Percentiles rank a stretch among this genome's conserved stretches.
These are phyloP conservation scores for Onthophagus sagittarius DNA, from an alignment of 2,888 invertebrate genomes.

Conservation along the genomic window DNA sequence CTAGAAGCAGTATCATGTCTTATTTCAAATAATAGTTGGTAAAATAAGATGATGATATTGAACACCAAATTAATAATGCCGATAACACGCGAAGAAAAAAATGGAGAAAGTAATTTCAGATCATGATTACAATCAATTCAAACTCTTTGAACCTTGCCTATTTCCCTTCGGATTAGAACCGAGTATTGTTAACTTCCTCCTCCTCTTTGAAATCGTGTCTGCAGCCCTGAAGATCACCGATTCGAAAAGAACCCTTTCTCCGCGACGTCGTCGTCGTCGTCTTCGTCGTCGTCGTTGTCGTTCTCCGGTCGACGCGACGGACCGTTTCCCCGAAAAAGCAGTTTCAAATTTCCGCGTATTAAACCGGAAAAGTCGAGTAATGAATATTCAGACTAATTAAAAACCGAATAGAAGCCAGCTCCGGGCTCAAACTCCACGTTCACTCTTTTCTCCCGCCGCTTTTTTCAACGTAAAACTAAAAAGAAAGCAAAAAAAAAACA, in stretches of 20 bases:
- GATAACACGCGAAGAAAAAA: too few relatives aligned
- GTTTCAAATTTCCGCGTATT: not conserved
- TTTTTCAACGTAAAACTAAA: not conserved
- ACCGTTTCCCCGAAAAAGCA: not conserved
- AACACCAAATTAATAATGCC: too few relatives aligned
- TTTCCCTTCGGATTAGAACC: too few relatives aligned
- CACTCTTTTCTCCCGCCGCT: not conserved
- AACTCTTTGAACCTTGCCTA: too few relatives aligned
- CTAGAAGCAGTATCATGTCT: too few relatives aligned
- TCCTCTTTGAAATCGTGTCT: not conserved
- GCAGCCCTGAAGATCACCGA: not conserved
- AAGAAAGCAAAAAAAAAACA: not conserved
- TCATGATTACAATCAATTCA: too few relatives aligned
- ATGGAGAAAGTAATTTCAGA: too few relatives aligned
- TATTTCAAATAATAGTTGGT: too few relatives aligned
- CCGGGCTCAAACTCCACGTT: not conserved
- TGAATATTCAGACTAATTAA: conserved; percentile 6
- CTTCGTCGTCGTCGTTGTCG: too few relatives aligned
- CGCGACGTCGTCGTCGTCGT: not conserved
- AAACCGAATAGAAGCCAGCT: not conserved
- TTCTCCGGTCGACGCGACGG: too few relatives aligned
- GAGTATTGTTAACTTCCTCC: not conserved
- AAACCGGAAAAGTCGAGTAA: conserved; percentile 1
- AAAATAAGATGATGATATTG: too few relatives aligned
- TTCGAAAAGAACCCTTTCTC: not conserved